Conservation (phyloP, 1,140 invertebrate species). For the Pissodes strobi region DNA sequence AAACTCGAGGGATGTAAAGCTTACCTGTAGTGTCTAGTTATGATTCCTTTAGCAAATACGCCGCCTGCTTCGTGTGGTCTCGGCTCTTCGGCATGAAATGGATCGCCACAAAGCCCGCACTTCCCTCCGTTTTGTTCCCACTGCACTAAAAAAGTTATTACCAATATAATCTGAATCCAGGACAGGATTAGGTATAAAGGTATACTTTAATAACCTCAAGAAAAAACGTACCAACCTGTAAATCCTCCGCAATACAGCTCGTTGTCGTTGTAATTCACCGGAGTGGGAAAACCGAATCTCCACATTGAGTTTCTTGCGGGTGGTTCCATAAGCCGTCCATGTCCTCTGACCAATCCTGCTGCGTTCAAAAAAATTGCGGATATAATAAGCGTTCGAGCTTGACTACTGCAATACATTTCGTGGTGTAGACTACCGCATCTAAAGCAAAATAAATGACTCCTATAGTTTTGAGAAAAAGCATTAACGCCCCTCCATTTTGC, state of each 20-base stretch:
- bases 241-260: constrained; percentile 82
- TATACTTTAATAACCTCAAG: not conserved
- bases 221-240: constrained; percentile 64
- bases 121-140: constrained; percentile 83
- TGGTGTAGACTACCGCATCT: too few species aligned
- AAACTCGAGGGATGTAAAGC: too few species aligned
- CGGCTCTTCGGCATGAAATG: constrained; percentile 71
- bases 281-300: constrained; percentile 90
- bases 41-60: constrained; percentile 81
- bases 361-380: too few species aligned
- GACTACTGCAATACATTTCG: too few species aligned
- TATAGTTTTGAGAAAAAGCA: too few species aligned
- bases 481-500: too few species aligned
- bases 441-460: too few species aligned
- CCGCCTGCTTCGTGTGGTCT: constrained; percentile 88
- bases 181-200: too few species aligned
- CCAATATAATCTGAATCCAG: too few species aligned
- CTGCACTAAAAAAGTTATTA: constrained; percentile 74
- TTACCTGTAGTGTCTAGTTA: constrained; percentile 71
- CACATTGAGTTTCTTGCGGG: constrained; percentile 91
- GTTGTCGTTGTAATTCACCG: constrained; percentile 94
- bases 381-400: too few species aligned
- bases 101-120: constrained; percentile 89
- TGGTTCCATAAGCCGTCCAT: constrained; percentile 86
- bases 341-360: constrained; percentile 67